Evolutionary conservation across 2,797 vertebrate genomes (phyloP), one percentile per base, ranked within the genome.

Genomic region (Lacerta agilis): DNA sequence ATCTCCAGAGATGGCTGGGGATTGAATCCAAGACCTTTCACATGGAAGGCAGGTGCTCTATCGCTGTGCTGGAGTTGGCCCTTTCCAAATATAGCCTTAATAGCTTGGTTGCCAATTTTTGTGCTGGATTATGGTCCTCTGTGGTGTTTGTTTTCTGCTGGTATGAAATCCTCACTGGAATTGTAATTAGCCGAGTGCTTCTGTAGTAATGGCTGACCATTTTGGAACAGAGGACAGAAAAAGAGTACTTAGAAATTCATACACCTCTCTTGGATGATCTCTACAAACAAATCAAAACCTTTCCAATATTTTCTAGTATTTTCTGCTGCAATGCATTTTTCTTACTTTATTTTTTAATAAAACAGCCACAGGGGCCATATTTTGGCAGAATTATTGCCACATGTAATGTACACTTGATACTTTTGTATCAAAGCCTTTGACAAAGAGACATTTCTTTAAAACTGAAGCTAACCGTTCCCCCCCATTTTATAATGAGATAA

Each of bases 401-500:
- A 8, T 64, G 1, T 69, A 76, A 18, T 86, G 41, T 27, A 18
- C 23, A 2, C 33, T 5, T 80, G 82, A 86, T 55, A 55, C 27
- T 90, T 88, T 8, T 64, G 0, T 76, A 38, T 29, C 49, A 81
- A 88, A 88, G 29, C 15, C 49, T 38, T 88, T 83, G 83, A 80
- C 27, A 87, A 86, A 64, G n/a, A 86, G 82, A 55, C 0, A 0
- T 69, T 89, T 3, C 0, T 87, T 91, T 85, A 79, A 77, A 77
- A 67, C 17, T 69, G 27, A 87, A 87, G 5, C 82, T 69, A 81
- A n/a, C n/a, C 0, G 1, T 82, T 92, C 87, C 43, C 82, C 93
- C 10, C 2, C 86, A 85, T 85, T 29, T 79, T 73, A 78, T 73
- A 66, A 4, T 80, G 29, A 82, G n/a, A 11, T 61, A 41, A 15